These are phyloP conservation scores for Sisyra nigra DNA, from an alignment of 2,888 invertebrate species.

Conservation along the genomic window DNA sequence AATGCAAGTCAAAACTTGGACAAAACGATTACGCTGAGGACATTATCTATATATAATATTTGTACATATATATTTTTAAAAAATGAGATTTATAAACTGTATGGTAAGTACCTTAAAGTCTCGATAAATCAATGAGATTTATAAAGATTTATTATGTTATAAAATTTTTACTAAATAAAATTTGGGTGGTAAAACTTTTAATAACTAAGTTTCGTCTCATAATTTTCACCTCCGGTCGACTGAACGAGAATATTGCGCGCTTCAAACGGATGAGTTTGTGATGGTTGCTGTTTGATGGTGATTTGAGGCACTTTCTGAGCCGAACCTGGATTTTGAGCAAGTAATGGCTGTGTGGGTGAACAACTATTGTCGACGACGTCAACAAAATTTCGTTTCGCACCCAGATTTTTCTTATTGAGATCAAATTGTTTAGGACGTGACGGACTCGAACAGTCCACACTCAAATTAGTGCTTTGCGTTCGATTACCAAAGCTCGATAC, in stretches of 20 bases:
- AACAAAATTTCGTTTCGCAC: not conserved
- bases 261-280: conserved; percentile 5
- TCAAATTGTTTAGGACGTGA: conserved; percentile 2
- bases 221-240: conserved; percentile 18
- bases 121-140: too few relatives aligned
- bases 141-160: too few relatives aligned
- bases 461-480: conserved; percentile 28
- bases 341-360: conserved; percentile 2
- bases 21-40: too few relatives aligned
- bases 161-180: conserved; percentile 9
- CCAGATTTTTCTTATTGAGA: conserved; percentile 2
- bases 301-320: conserved; percentile 3
- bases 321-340: not conserved
- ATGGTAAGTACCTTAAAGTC: too few relatives aligned
- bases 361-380: not conserved
- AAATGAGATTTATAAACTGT: too few relatives aligned
- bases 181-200: not conserved
- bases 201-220: conserved; percentile 20
- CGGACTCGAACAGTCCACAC: conserved; percentile 17
- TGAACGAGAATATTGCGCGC: conserved; percentile 7
- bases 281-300: not conserved
- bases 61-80: too few relatives aligned
- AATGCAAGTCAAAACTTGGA: too few relatives aligned
- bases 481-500: conserved; percentile 23
- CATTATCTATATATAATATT: too few relatives aligned